These are phyloP conservation scores for Trichomalopsis sarcophagae DNA, from an alignment of 1,140 invertebrate genomes.

Conservation along the genomic window DNA sequence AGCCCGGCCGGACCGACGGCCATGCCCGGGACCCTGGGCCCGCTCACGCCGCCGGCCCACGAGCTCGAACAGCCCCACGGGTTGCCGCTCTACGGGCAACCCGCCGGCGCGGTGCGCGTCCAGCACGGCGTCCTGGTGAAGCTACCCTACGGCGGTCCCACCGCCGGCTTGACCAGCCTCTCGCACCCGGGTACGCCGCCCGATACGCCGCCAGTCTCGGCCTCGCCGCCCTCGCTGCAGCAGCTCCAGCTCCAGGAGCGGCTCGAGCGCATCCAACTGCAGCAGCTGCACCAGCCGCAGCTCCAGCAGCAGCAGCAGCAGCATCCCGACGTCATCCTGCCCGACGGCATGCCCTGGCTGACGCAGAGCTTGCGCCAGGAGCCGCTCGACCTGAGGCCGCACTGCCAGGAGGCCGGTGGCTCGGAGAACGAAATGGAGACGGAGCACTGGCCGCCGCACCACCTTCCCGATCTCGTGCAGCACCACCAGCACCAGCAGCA, in stretches of 20 bases:
- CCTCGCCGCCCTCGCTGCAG: slow-evolving; percentile 75
- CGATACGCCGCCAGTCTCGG: slow-evolving; percentile 83
- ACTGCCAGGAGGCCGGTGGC: slow-evolving; percentile 74
- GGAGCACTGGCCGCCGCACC: slow-evolving; percentile 64
- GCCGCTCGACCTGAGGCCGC: slow-evolving; percentile 87
- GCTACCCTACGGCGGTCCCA: slow-evolving; percentile 30
- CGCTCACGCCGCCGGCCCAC: slow-evolving; percentile 78
- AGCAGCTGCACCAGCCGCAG: slow-evolving; percentile 63
- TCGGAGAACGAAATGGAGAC: slow-evolving; percentile 59
- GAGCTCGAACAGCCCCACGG: slow-evolving; percentile 75
- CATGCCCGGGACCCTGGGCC: slow-evolving; percentile 67
- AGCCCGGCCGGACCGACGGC: slow-evolving; percentile 58
- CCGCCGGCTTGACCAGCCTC: slow-evolving; percentile 60
- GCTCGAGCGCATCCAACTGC: slow-evolving; percentile 62
- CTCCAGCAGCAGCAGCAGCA: slow-evolving; percentile 61
- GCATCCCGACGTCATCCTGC: slow-evolving; percentile 61
- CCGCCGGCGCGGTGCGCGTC: slow-evolving; percentile 51
- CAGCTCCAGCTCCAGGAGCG: slow-evolving; percentile 70
- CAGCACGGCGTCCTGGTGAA: slow-evolving; percentile 46
- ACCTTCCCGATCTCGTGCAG: slow-evolving; percentile 53
- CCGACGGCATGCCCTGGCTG: slow-evolving; percentile 82
- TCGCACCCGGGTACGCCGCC: slow-evolving; percentile 84
- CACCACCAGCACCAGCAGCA: slow-evolving; percentile 63
- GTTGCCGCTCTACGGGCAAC: slow-evolving; percentile 67
- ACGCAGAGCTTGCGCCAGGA: slow-evolving; percentile 82